Evolutionary conservation across 1,140 invertebrate species (phyloP).

Genomic region (Eriocheir sinensis): DNA sequence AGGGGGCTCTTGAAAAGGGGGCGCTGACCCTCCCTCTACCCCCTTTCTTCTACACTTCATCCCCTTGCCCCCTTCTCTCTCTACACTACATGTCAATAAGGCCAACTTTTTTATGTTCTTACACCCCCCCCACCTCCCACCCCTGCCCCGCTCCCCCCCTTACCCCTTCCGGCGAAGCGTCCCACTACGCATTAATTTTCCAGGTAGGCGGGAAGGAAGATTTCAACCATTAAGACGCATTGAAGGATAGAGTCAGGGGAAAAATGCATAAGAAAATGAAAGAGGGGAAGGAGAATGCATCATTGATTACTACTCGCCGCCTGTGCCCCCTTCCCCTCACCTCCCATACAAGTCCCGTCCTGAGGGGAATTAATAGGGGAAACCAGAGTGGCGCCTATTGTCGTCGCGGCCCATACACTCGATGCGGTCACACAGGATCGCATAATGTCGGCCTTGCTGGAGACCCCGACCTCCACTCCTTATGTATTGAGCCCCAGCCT

Average conservation of each 20-base stretch:
- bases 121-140: background rate
- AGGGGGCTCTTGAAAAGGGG: background rate
- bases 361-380: conserved; percentile 47
- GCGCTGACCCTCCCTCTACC: background rate
- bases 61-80: background rate
- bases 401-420: background rate
- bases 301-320: conserved; percentile 40
- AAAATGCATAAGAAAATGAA: conserved; percentile 41
- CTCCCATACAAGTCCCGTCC: background rate
- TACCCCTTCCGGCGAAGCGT: conserved; percentile 15
- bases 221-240: conserved; percentile 32
- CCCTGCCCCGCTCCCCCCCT: background rate
- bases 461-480: background rate
- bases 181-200: conserved; percentile 31
- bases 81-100: background rate
- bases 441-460: background rate
- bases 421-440: conserved; percentile 17
- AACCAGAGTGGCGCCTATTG: background rate
- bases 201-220: background rate
- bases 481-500: background rate
- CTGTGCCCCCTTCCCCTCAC: background rate
- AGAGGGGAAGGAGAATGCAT: conserved; percentile 37
- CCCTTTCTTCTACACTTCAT: background rate
- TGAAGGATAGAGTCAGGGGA: conserved; percentile 27
- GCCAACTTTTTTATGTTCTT: background rate